Evolutionary conservation across 2,797 vertebrate genomes (phyloP).

Genomic region (Lutjanus campechanus): DNA sequence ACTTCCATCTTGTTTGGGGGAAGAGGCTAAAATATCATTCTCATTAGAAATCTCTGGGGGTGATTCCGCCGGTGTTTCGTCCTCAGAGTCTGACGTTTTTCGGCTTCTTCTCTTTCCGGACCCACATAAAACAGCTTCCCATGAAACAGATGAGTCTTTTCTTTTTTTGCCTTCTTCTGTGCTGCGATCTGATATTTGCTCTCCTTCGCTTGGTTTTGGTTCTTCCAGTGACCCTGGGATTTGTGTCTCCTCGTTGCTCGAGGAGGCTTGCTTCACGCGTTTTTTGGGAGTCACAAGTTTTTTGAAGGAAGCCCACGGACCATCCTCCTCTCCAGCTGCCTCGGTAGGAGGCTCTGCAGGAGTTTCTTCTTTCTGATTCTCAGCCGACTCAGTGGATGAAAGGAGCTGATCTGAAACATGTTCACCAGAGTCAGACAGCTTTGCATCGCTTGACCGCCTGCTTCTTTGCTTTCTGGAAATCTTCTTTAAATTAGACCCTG

Average conservation of each 20-base stretch:
- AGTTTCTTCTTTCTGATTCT: slow-evolving; percentile 84
- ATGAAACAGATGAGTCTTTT: slow-evolving; percentile 92
- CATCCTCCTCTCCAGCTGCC: slow-evolving; percentile 85
- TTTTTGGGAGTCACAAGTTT: slow-evolving; percentile 94
- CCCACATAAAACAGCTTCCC: slow-evolving; percentile 94
- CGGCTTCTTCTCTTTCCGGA: slow-evolving; percentile 92
- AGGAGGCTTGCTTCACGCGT: slow-evolving; percentile 83
- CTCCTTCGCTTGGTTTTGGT: slow-evolving; percentile 81
- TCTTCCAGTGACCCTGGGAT: slow-evolving; percentile 80
- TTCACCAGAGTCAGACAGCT: slow-evolving; percentile 77
- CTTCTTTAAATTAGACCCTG: slow-evolving; percentile 89
- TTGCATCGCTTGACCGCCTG: slow-evolving; percentile 86
- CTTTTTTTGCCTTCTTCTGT: slow-evolving; percentile 90
- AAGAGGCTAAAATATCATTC: slow-evolving; percentile 80
- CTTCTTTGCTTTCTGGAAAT: slow-evolving; percentile 89
- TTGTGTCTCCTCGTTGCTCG: slow-evolving; percentile 66
- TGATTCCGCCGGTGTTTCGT: slow-evolving; percentile 80
- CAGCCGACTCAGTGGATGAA: slow-evolving; percentile 83
- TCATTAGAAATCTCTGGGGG: slow-evolving; percentile 83
- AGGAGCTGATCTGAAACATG: slow-evolving; percentile 74
- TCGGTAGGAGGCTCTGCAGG: slow-evolving; percentile 84
- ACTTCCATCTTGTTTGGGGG: slow-evolving; percentile 87
- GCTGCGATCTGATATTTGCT: slow-evolving; percentile 83
- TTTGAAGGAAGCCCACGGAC: slow-evolving; percentile 93
- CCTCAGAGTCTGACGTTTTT: slow-evolving; percentile 91